Evolutionary conservation across 2,113 vertebrate species (phyloP), one percentile per base, ranked within the genome.

Genomic region (Scolopax mira): DNA sequence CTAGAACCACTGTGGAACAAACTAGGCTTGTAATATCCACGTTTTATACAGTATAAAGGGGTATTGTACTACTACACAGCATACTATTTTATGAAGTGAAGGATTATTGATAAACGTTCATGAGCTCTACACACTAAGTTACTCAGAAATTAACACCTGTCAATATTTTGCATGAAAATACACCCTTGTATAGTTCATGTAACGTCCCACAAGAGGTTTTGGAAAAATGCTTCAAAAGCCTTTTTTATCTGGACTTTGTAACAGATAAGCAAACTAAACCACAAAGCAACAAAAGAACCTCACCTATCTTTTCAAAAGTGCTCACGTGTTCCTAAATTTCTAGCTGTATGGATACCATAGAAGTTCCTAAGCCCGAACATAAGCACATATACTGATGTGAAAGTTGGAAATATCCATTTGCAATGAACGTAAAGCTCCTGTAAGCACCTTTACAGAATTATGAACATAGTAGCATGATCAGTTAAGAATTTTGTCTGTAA

Each of bases 331-430:
- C 12, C 10, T 35, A 31, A n/a, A 54, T 78, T 87, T 81, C 18
- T 6, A 66, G 6, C 6, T 62, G 15, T 28, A 33, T 0, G 1
- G 33, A 33, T 61, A 28, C 7, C 13, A 10, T 1, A 52, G 33
- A 35, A 33, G 9, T 48, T 81, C 0, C 0, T 37, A 31, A 87
- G 5, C 8, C 41, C 1, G 4, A 69, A 72, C 3, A 0, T 15
- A 42, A 85, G 17, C 10, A 8, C 18, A 19, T 13, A 14, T 33
- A 57, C 18, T 66, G 19, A 73, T 48, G 23, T 48, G 18, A 72
- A 93, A 74, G 12, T 3, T 35, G 33, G 12, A 60, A 69, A 60
- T 57, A 16, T 73, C 12, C 2, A 13, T 73, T 89, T 92, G 79
- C 55, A 60, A 30, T 3, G 51, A 41, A n/a, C 0, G 0, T 42